Percentiles rank a stretch among this genome's conserved stretches.
Conservation (phyloP, 2,888 invertebrate species). For the Drosophila quinaria region DNA sequence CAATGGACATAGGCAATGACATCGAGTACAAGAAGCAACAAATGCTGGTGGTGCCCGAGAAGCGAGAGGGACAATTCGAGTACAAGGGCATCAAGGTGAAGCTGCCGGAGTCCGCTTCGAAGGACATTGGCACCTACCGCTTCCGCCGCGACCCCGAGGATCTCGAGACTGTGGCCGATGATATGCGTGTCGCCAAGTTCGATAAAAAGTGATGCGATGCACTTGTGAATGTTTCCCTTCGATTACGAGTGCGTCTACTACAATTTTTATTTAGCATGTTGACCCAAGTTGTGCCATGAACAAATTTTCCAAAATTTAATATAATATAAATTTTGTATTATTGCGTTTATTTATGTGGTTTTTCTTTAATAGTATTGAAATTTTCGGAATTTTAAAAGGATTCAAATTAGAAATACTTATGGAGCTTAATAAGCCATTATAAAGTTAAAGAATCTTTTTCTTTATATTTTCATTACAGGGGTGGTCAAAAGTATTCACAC, state of each 20-base stretch:
- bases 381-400: too few species aligned
- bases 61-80: slow-evolving; percentile 53
- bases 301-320: slow-evolving; percentile 7
- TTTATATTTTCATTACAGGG: too few species aligned
- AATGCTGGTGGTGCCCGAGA: slow-evolving; percentile 57
- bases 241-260: background rate
- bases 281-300: background rate
- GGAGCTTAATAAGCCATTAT: too few species aligned
- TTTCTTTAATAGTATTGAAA: too few species aligned
- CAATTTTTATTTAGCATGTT: slow-evolving; percentile 7
- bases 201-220: slow-evolving; percentile 45
- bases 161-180: slow-evolving; percentile 55
- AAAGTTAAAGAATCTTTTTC: too few species aligned
- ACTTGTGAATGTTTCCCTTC: background rate
- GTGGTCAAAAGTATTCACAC: too few species aligned
- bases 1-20: slow-evolving; percentile 65
- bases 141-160: slow-evolving; percentile 64
- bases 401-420: too few species aligned
- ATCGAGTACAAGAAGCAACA: slow-evolving; percentile 53
- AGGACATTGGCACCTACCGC: slow-evolving; percentile 68
- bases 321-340: background rate
- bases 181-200: slow-evolving; percentile 62
- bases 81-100: slow-evolving; percentile 71
- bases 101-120: slow-evolving; percentile 45
- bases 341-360: too few species aligned